A percentile compares a stretch with the other conserved stretches of the same genome.
Evolutionary conservation across 2,113 vertebrate species (phyloP).

Genomic region (Amazona vittata): DNA sequence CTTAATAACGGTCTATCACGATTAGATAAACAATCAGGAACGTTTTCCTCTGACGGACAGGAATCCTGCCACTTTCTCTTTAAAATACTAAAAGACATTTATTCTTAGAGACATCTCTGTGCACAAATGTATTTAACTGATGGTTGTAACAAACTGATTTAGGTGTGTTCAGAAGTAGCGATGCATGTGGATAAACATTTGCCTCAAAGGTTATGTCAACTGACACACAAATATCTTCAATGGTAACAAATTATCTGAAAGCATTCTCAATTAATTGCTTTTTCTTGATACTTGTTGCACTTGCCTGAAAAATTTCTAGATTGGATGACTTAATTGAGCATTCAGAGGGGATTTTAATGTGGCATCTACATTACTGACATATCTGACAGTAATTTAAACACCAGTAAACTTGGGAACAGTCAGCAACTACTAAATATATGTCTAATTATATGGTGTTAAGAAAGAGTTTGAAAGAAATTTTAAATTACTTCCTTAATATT

Average conservation of each 20-base stretch:
- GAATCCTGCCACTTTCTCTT: neutral
- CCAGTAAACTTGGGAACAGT: neutral
- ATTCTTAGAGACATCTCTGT: neutral
- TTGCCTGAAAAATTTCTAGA: constrained; percentile 1
- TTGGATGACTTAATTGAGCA: neutral
- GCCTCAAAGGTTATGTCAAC: neutral
- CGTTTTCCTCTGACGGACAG: neutral
- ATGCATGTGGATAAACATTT: neutral
- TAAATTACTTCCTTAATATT: neutral
- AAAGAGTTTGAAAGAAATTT: neutral
- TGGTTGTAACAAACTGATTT: constrained; percentile 1
- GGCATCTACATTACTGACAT: neutral
- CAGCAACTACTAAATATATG: neutral
- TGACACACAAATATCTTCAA: neutral
- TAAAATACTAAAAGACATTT: neutral
- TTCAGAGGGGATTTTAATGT: neutral
- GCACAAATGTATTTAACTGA: neutral
- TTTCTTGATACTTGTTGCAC: neutral
- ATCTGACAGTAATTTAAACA: neutral
- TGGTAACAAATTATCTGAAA: neutral
- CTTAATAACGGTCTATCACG: neutral
- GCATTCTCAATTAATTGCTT: neutral
- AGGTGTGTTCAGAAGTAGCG: neutral
- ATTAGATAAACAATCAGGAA: neutral
- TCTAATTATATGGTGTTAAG: neutral